Conservation (phyloP, 2,113 vertebrate species). For the Apaloderma vittatum region DNA sequence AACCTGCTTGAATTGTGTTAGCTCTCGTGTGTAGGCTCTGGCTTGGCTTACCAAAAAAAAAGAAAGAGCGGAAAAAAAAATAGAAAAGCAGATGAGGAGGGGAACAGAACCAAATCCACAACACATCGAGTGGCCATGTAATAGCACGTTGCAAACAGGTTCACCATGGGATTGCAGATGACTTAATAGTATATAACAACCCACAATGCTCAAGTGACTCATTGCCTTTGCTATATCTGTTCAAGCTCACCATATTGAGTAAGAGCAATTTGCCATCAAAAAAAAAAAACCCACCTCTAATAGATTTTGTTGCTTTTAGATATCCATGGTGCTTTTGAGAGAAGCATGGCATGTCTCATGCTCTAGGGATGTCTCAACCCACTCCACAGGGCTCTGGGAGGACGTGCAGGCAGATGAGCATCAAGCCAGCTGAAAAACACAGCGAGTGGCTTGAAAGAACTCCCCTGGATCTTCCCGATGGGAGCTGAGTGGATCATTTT, state of each 20-base stretch:
- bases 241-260: slow-evolving; percentile 5
- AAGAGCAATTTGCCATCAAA: background rate
- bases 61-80: too few relatives aligned
- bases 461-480: background rate
- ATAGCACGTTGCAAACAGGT: slow-evolving; percentile 7
- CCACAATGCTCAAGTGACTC: slow-evolving; percentile 39
- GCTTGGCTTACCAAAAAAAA: background rate
- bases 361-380: background rate
- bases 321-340: background rate
- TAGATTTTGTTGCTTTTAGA: slow-evolving; percentile 30
- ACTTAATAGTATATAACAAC: slow-evolving; percentile 16
- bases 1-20: background rate
- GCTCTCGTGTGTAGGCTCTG: background rate
- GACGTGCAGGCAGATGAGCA: background rate
- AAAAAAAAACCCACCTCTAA: background rate
- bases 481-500: background rate
- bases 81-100: background rate
- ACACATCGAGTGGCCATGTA: background rate
- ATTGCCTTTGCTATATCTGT: slow-evolving; percentile 51
- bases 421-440: background rate
- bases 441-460: background rate
- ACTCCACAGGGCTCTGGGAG: background rate
- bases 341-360: background rate
- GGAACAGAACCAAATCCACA: slow-evolving; percentile 12
- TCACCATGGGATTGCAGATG: slow-evolving; percentile 20